Evolutionary conservation across 2,888 invertebrate genomes (phyloP).

Genomic region (Cheilosia urbana): DNA sequence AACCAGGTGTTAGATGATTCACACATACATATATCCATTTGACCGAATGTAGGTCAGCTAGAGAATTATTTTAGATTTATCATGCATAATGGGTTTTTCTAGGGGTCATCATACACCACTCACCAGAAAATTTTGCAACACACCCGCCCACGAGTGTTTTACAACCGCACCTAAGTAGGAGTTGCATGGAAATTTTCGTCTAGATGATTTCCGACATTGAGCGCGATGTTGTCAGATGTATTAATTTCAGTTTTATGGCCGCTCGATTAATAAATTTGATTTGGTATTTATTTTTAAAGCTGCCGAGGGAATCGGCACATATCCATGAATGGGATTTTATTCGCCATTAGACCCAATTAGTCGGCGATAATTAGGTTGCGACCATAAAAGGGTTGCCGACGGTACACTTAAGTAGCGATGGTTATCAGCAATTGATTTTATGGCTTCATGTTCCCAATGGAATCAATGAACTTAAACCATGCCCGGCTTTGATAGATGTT

Average conservation of each 20-base stretch:
- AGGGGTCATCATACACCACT: constrained; percentile 9
- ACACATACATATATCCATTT: neutral
- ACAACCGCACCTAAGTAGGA: neutral
- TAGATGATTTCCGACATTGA: constrained; percentile 59
- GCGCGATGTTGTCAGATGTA: constrained; percentile 34
- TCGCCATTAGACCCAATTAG: neutral
- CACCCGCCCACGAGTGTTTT: constrained; percentile 22
- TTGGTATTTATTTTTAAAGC: constrained; percentile 23
- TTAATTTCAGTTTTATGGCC: constrained; percentile 43
- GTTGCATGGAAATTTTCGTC: constrained; percentile 32
- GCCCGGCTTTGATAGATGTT: neutral
- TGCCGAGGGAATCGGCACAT: constrained; percentile 6
- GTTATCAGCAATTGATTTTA: neutral
- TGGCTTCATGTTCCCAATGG: neutral
- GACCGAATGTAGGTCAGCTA: constrained; percentile 39
- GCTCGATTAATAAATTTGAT: constrained; percentile 26
- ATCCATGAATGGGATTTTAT: constrained; percentile 8
- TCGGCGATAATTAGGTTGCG: neutral
- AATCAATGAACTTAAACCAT: neutral
- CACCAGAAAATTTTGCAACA: constrained; percentile 18
- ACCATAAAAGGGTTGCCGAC: neutral
- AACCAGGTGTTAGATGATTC: neutral
- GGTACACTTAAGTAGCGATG: neutral
- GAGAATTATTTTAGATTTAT: constrained; percentile 12
- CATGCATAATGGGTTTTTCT: constrained; percentile 9